A percentile compares a stretch with the other conserved stretches of the same genome.
These are phyloP conservation scores for Bibio marci DNA, from an alignment of 2,888 invertebrate genomes.

Conservation along the genomic window DNA sequence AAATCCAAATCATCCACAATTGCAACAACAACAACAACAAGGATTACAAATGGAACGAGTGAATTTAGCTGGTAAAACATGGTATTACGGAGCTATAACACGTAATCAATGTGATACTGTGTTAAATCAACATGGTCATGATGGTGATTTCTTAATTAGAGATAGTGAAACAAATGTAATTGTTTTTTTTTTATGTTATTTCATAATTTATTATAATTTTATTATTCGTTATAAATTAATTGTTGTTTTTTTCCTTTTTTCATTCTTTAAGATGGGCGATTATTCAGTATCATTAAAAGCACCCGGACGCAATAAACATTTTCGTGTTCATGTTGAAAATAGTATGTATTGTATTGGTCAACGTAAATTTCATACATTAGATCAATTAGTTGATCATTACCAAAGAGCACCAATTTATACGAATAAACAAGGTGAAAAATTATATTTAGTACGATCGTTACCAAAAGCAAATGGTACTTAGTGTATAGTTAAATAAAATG, in stretches of 20 bases:
- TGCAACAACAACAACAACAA: slow-evolving; percentile 37
- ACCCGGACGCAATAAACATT: slow-evolving; percentile 95
- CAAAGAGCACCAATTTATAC: slow-evolving; percentile 98
- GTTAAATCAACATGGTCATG: slow-evolving; percentile 86
- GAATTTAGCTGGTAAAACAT: slow-evolving; percentile 65
- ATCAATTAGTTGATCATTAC: slow-evolving; percentile 95
- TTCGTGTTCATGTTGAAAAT: slow-evolving; percentile 91
- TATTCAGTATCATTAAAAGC: slow-evolving; percentile 97
- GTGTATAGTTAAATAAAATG: too few relatives aligned
- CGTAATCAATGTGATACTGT: slow-evolving; percentile 92
- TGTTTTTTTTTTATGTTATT: slow-evolving; percentile 12
- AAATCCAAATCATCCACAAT: slow-evolving; percentile 15
- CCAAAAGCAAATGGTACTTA: slow-evolving; percentile 42
- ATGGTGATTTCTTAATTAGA: slow-evolving; percentile 96
- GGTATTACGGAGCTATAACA: slow-evolving; percentile 96
- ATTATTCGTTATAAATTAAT: not conserved
- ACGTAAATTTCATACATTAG: slow-evolving; percentile 88
- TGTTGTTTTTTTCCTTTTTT: slow-evolving; percentile 6
- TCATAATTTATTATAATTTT: too few relatives aligned
- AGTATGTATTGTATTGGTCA: slow-evolving; percentile 93
- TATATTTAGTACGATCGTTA: slow-evolving; percentile 89
- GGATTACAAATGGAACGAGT: slow-evolving; percentile 36
- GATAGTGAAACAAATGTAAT: slow-evolving; percentile 98
- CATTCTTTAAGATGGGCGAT: slow-evolving; percentile 72
- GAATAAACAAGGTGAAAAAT: slow-evolving; percentile 92